Conservation (phyloP, 2,797 vertebrate species). For the Mallotus villosus region DNA sequence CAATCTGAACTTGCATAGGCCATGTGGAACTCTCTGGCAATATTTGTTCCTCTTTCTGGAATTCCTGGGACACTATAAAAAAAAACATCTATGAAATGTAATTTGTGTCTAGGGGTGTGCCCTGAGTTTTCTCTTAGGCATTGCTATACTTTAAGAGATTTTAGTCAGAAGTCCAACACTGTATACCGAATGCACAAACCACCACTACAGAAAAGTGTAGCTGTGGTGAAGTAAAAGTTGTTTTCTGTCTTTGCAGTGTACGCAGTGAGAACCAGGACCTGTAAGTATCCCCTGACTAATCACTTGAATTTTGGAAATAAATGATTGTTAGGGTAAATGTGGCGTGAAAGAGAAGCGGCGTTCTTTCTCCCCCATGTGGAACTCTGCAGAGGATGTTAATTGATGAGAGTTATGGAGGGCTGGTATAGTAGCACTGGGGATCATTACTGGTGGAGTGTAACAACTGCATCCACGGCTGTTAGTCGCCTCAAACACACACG, state of each 20-base stretch:
- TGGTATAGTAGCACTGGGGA: conserved; percentile 76
- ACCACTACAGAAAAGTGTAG: conserved; percentile 32
- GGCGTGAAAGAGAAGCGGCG: conserved; percentile 74
- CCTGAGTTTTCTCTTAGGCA: neutral
- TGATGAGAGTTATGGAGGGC: conserved; percentile 82
- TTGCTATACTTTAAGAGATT: conserved; percentile 57
- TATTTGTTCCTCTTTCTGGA: conserved; percentile 34
- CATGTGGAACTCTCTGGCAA: conserved; percentile 46
- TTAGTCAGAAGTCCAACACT: conserved; percentile 39
- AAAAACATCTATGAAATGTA: conserved; percentile 53
- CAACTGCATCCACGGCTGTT: conserved; percentile 80
- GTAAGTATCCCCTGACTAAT: conserved; percentile 74
- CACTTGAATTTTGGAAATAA: conserved; percentile 75
- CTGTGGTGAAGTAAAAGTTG: conserved; percentile 51
- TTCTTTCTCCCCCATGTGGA: conserved; percentile 42
- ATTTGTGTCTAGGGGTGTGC: conserved; percentile 58
- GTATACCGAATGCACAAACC: conserved; percentile 42
- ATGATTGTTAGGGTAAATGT: conserved; percentile 78
- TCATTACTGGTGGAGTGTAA: conserved; percentile 81
- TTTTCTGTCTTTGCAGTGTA: conserved; percentile 55
- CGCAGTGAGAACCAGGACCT: conserved; percentile 43
- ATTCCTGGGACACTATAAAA: conserved; percentile 55
- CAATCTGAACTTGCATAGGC: conserved; percentile 49
- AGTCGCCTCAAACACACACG: conserved; percentile 50
- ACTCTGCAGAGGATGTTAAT: conserved; percentile 73